Evolutionary conservation across 2,888 invertebrate species (phyloP), one percentile per base, ranked within the genome.

Genomic region (Caenorhabditis sp.): DNA sequence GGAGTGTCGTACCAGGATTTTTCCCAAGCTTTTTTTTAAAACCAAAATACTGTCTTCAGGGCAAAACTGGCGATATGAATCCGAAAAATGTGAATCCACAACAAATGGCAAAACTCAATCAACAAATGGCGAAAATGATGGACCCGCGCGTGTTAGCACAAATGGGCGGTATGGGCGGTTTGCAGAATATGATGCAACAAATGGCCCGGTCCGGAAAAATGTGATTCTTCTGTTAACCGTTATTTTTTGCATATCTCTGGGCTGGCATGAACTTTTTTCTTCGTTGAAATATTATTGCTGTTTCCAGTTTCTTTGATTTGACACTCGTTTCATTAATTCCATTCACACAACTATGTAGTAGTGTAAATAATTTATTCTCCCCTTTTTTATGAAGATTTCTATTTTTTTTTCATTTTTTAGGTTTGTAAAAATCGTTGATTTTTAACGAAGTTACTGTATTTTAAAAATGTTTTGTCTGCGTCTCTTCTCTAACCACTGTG

Each of bases 51-150:
- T 31, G 27, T 58, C 76, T 78, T n/a, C 80, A 87, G 90, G 95
- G 95, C 67, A 79, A 78, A 67, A 78, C 70, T 55, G 97, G 97
- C 49, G 97, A 99, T 88, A 95, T 97, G 93, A 85, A 87, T 62
- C 93, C 95, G 3, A 97, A 97, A 89, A 99, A 99, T 89, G 95
- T 99, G 0, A 99, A 99, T 89, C 95, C 94, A 80, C 93, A 93
- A 43, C 97, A 99, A 90, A 97, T 99, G 95, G 94, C 95, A 0
- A 97, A 97, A 89, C 91, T 99, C 12, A 97, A 99, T 89, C 96
- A 97, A 89, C 97, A 99, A 53, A 78, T 78, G 77, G 77, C 77
- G 1, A 73, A 74, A 36, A 79, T 99, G 95, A 99, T 99, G 93
- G 99, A 99, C 90, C 99, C 99, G 0, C 91, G 96, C 69, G 95